Base-by-base conservation (phyloP, 2,888 invertebrate genomes). In the Diabrotica balteata region DNA sequence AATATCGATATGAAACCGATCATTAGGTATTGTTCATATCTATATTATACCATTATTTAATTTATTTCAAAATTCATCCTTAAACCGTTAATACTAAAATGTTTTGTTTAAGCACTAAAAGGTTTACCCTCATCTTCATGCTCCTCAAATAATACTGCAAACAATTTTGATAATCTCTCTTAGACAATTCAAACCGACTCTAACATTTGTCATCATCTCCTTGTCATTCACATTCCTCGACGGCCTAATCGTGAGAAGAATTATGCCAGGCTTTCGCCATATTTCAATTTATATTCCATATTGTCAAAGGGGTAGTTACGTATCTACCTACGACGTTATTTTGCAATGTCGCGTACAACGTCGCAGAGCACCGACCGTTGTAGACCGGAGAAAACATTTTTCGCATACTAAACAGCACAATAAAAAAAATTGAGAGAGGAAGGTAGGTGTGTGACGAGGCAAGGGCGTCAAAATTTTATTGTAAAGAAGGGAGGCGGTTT, bases 241-340 rank as follows among this genome's bases (percentile, higher is more conserved):
- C 10, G 53, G 22, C n/a, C 53, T 54, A 54, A 54, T 54, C 32
- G 53, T n/a, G 53, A 54, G 22, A 54, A 54, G 53, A 54, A 54
- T 54, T 54, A 54, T 54, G 53, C 32, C 53, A 54, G 43, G 4
- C 42, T n/a, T 54, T 54, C 32, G 53, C 53, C 53, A 54, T 54
- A 54, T 54, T 42, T 42, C 53, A 54, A 54, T 54, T 54, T 42
- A 42, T 54, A 42, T 54, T 54, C 53, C 53, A 32, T 32, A 32
- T 32, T 54, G 53, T 54, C 53, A 42, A 54, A 54, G 42, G 53
- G 53, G 53, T 54, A 54, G 51, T 51, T 54, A 42, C 42, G 53
- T 54, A 54, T 54, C 32, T 10, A 42, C 10, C 47, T 47, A 10
- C 32, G 32, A 32, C 32, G 32, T 32, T 32, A 4, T 32, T 32